phyloP scores from a whole-genome alignment of 2,797 vertebrate genomes.

The Nasua narica region DNA sequence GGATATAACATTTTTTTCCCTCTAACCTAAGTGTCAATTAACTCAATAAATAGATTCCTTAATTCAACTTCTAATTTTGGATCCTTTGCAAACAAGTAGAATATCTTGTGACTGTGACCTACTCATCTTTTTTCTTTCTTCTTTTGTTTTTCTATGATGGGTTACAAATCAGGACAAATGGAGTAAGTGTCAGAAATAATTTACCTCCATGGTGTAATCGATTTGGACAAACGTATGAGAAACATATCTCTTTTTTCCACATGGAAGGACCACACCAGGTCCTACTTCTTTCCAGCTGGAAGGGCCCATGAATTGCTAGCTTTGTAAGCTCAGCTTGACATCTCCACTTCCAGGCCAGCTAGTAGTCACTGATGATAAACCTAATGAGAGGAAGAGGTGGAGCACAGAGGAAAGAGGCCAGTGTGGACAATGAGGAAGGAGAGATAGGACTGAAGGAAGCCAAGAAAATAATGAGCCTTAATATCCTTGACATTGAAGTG shows the following conservation, averaged over 20 bases:
- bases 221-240: constrained; percentile 42
- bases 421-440: background rate
- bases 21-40: background rate
- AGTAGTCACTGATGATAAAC: constrained; percentile 54
- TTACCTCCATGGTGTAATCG: background rate
- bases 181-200: constrained; percentile 22
- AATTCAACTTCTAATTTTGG: background rate
- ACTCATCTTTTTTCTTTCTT: background rate
- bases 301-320: constrained; percentile 29
- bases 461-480: constrained; percentile 69
- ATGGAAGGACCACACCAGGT: constrained; percentile 50
- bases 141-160: background rate
- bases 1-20: background rate
- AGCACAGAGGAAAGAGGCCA: background rate
- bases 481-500: constrained; percentile 71
- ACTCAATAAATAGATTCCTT: background rate
- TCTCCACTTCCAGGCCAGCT: constrained; percentile 49
- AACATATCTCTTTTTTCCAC: constrained; percentile 35
- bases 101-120: background rate
- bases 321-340: constrained; percentile 51
- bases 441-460: background rate
- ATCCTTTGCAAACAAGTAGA: background rate
- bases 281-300: constrained; percentile 64
- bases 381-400: constrained; percentile 49
- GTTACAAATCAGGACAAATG: constrained; percentile 45